phyloP scores from a whole-genome alignment of 1,140 invertebrate species.

The Habropoda laboriosa region DNA sequence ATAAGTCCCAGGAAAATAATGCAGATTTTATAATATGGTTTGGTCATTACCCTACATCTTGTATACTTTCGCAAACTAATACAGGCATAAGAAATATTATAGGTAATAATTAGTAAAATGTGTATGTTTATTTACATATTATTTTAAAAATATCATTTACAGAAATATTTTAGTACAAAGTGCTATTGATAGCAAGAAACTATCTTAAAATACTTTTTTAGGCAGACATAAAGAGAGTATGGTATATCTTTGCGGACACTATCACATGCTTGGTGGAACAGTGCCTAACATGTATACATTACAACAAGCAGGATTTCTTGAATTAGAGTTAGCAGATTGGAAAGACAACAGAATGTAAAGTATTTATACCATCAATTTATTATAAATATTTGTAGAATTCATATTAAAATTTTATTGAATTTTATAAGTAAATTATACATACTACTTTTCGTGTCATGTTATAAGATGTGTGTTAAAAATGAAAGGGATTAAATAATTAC shows the following conservation, averaged over 20 bases:
- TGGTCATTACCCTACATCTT: conserved; percentile 96
- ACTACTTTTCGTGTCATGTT: not conserved
- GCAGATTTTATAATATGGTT: conserved; percentile 90
- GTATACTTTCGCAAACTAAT: conserved; percentile 86
- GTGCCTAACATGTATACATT: conserved; percentile 94
- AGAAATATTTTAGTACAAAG: not conserved
- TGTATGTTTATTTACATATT: not conserved
- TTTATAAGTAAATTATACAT: not conserved
- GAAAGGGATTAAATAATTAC: not conserved
- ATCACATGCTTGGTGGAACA: conserved; percentile 91
- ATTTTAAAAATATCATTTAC: not conserved
- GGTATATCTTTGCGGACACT: conserved; percentile 96
- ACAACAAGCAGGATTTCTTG: conserved; percentile 91
- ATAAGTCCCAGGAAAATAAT: conserved; percentile 78
- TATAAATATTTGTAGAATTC: not conserved
- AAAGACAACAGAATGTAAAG: conserved; percentile 93
- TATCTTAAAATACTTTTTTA: conserved; percentile 45
- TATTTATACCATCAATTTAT: not conserved
- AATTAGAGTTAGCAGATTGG: conserved; percentile 96
- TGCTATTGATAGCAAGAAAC: not conserved
- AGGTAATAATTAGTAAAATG: conserved; percentile 70
- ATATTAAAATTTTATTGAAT: not conserved
- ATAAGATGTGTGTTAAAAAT: not conserved
- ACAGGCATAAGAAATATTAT: conserved; percentile 84
- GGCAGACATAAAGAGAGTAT: conserved; percentile 82